phyloP scores from a whole-genome alignment of 2,797 vertebrate species.

The Orientallactaga sibirica region DNA sequence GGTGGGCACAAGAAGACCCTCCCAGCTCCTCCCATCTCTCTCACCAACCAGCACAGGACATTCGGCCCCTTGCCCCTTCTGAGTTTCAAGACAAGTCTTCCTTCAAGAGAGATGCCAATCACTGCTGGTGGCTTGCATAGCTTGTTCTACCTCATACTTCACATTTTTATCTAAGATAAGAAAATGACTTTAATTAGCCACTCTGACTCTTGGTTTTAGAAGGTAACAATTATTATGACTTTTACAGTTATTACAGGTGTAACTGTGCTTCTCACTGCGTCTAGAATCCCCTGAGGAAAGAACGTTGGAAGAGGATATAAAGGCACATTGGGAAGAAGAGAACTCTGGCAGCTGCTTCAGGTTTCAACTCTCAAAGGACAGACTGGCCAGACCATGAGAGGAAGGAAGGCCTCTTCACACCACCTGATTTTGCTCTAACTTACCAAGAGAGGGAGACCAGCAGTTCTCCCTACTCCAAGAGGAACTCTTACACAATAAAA shows the following conservation, averaged over 20 bases:
- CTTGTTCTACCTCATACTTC: slow-evolving; percentile 56
- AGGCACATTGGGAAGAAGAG: not conserved
- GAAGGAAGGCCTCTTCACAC: slow-evolving; percentile 6
- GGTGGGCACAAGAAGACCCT: too few relatives aligned
- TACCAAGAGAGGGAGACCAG: slow-evolving; percentile 18
- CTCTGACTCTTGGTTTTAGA: slow-evolving; percentile 18
- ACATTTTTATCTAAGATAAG: slow-evolving; percentile 53
- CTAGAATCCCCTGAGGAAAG: slow-evolving; percentile 14
- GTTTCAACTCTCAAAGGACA: slow-evolving; percentile 36
- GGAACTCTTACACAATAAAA: slow-evolving; percentile 60
- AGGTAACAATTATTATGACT: slow-evolving; percentile 28
- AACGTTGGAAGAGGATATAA: slow-evolving; percentile 20
- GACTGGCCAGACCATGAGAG: not conserved
- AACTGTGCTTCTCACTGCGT: slow-evolving; percentile 23
- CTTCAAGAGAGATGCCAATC: not conserved
- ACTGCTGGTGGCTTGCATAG: not conserved
- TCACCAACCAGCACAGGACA: not conserved
- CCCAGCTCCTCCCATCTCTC: not conserved
- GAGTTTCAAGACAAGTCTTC: slow-evolving; percentile 15
- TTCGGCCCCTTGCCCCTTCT: not conserved
- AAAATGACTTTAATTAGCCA: slow-evolving; percentile 32
- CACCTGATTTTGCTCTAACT: slow-evolving; percentile 50
- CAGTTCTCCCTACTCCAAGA: slow-evolving; percentile 62
- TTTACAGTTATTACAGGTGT: slow-evolving; percentile 44
- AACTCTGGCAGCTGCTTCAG: slow-evolving; percentile 10